Base-by-base conservation (phyloP, 2,113 vertebrate genomes). In the Genyomyrus donnyi region DNA sequence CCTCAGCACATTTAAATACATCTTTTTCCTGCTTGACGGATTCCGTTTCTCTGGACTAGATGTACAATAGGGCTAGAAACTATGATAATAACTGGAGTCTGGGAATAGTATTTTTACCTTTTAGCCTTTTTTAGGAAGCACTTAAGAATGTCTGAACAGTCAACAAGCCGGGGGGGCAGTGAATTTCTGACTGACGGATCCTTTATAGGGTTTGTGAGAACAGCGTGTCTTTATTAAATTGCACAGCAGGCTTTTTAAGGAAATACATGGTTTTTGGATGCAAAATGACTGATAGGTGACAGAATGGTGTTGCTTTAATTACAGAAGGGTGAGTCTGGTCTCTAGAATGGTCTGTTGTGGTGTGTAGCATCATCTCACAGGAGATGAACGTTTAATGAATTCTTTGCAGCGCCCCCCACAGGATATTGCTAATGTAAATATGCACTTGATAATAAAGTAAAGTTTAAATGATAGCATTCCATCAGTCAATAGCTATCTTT, bases 1-100 rank as follows among this genome's bases (percentile, higher is more conserved):
- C 90, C 90, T 58, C 88, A 89, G 58, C 49, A 80, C 53, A 56
- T 80, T 88, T 85, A 91, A 91, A 91, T 87, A 77, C 17, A 42
- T 88, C 31, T 77, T 48, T 77, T 87, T 91, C 89, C 24, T 49
- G 80, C 49, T 88, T 50, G 39, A 87, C 39, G 52, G 90, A 13
- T 86, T 89, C 80, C 52, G 27, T n/a, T 48, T 39, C 19, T 80
- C 15, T 17, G 17, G 48, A 49, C 45, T n/a, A 70, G 15, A 85
- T 48, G 80, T 49, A 85, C 80, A 62, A 84, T 85, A 85, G 1
- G 31, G n/a, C 45, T 13, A 35, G 50, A 89, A 42, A 84, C 87
- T 62, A 88, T 88, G 87, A 53, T 88, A 88, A 88, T 70, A 89
- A 31, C 42, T 89, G 62, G 58, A 89, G 74, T 77, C 39, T 50